These are phyloP conservation scores for Nemotelus nigrinus DNA, from an alignment of 2,888 invertebrate species.

Conservation along the genomic window DNA sequence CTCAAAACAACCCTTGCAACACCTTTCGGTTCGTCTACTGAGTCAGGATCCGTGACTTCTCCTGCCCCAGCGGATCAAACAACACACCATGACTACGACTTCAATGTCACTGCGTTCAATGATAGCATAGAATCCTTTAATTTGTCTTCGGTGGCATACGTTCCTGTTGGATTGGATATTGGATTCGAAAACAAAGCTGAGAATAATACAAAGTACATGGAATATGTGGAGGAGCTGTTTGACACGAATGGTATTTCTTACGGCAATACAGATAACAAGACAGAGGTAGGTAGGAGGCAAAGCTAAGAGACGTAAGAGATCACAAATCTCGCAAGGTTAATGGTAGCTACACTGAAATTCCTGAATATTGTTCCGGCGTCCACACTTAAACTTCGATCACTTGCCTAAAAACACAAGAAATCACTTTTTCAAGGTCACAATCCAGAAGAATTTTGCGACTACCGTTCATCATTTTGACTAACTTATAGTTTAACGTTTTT, in stretches of 20 bases:
- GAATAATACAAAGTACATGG: conserved; percentile 62
- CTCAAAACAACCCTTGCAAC: conserved; percentile 38
- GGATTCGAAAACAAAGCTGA: conserved; percentile 53
- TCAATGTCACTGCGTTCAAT: conserved; percentile 48
- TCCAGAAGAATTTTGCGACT: too few relatives aligned
- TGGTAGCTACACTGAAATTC: not conserved
- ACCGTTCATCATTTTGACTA: too few relatives aligned
- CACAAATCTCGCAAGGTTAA: not conserved
- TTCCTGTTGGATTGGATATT: conserved; percentile 51
- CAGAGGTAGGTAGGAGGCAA: conserved; percentile 6
- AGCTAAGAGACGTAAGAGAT: not conserved
- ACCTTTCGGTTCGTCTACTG: not conserved
- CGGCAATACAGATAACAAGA: conserved; percentile 17
- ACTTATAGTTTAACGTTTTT: not conserved
- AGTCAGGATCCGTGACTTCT: not conserved
- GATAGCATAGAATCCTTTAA: conserved; percentile 53
- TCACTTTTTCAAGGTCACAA: too few relatives aligned
- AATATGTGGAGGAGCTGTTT: conserved; percentile 68
- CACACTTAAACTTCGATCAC: too few relatives aligned
- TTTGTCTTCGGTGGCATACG: conserved; percentile 43
- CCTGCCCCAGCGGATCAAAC: not conserved
- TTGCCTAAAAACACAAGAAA: too few relatives aligned
- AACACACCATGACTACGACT: conserved; percentile 15
- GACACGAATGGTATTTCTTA: conserved; percentile 47
- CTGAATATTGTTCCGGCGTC: too few relatives aligned